Base-by-base conservation (phyloP, 2,797 vertebrate species). In the Stomatorhinus walkeri region DNA sequence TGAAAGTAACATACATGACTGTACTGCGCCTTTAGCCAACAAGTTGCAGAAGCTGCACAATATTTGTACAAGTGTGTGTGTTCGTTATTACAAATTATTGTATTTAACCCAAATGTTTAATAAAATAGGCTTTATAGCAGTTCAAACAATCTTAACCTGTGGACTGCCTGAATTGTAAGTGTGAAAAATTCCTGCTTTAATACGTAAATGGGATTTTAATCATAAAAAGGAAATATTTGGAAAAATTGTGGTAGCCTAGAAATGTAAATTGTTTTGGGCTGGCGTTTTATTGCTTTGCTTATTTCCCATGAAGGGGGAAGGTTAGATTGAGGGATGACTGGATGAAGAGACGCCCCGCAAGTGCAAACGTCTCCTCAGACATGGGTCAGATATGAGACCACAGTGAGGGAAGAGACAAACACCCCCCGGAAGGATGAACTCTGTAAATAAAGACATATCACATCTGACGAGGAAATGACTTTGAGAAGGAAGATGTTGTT, bases 401-500 rank as follows among this genome's bases (percentile, higher is more conserved):
- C 16, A 79, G 64, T n/a, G 72, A 40, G 36, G 16, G 72, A 16
- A 79, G 43, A 48, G 48, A 28, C 46, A 51, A 51, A 49, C 32
- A 84, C 28, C 46, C 48, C n/a, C n/a, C n/a, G 8, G 22, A 83
- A 43, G 40, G 40, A 84, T 51, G 81, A 84, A 19, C 43, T 84
- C 46, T 51, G 46, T 84, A 51, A 51, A 84, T 48, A 51, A 79
- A 43, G 36, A 79, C 32, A 40, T 40, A 79, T 79, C 81, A 28
- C 40, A 79, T 79, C 72, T 79, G 36, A 40, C 12, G 2, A 84
- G 48, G 46, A 51, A 48, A 84, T 84, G 81, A n/a, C n/a, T 51
- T 84, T 51, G 46, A 84, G 81, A 84, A 84, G 81, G 81, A 84
- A 28, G 36, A 79, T 79, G 36, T 40, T n/a, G 32, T 79, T 79